Evolutionary conservation across 1,140 invertebrate genomes (phyloP).

Genomic region (Papilio dardanus): DNA sequence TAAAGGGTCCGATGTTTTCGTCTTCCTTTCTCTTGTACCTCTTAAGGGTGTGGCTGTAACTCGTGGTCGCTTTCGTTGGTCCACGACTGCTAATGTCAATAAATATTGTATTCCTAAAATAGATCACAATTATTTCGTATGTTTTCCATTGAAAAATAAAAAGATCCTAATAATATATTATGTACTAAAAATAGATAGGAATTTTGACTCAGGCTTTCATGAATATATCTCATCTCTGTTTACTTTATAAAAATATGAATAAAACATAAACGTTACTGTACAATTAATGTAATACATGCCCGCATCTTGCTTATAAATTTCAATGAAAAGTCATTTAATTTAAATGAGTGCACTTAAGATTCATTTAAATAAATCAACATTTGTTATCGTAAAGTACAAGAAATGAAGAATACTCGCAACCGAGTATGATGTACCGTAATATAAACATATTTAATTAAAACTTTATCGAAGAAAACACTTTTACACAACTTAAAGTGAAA

Average conservation of each 20-base stretch:
- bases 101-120: neutral
- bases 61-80: neutral
- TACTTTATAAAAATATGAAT: neutral
- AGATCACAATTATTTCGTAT: neutral
- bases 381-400: neutral
- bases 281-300: neutral
- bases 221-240: neutral
- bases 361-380: neutral
- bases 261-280: neutral
- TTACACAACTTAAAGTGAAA: neutral
- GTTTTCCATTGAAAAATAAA: too few relatives aligned
- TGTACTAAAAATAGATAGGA: too few relatives aligned
- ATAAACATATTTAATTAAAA: neutral
- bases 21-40: conserved; percentile 55
- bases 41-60: conserved; percentile 5
- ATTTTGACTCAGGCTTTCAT: too few relatives aligned
- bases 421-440: neutral
- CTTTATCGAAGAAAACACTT: neutral
- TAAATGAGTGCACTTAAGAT: neutral
- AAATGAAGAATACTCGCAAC: neutral
- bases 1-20: conserved; percentile 58
- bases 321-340: neutral
- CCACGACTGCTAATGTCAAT: neutral
- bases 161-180: too few relatives aligned
- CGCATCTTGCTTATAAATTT: conserved; percentile 19